Evolutionary conservation across 2,113 vertebrate species (phyloP).

Genomic region (Urocitellus parryii): DNA sequence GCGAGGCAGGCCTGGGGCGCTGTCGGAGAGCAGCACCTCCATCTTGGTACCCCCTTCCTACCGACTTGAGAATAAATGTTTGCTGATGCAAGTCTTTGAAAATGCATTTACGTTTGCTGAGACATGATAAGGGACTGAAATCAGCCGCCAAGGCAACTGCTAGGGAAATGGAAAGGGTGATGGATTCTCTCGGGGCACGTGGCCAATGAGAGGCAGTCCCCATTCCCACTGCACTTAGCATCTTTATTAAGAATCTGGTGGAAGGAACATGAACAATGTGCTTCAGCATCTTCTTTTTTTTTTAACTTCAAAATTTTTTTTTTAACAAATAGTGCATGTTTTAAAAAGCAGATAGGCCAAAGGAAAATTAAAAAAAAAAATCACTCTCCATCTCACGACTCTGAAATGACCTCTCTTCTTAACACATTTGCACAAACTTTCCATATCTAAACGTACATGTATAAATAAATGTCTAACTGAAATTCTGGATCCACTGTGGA

Average conservation of each 20-base stretch:
- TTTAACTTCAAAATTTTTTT: neutral
- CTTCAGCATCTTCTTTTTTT: neutral
- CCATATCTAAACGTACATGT: neutral
- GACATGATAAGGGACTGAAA: slow-evolving; percentile 48
- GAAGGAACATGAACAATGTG: slow-evolving; percentile 24
- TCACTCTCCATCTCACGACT: neutral
- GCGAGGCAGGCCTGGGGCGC: too few species aligned
- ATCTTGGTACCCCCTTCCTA: neutral
- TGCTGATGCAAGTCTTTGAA: neutral
- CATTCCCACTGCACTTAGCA: neutral
- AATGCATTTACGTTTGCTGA: slow-evolving; percentile 1
- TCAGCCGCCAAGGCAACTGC: neutral
- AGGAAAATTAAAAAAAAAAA: slow-evolving; percentile 54
- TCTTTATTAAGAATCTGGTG: slow-evolving; percentile 52
- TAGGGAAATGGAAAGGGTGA: neutral
- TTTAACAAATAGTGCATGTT: slow-evolving; percentile 30
- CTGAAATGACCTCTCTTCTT: slow-evolving; percentile 39
- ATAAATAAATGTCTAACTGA: neutral
- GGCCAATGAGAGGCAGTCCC: neutral
- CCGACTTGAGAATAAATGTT: neutral
- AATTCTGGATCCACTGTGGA: neutral
- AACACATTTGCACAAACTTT: neutral
- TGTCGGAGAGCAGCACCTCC: neutral
- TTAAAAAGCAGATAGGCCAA: slow-evolving; percentile 38
- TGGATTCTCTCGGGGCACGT: neutral